Evolutionary conservation across 2,888 invertebrate genomes (phyloP), one percentile per base, ranked within the genome.

Genomic region (Cephus sareptanus): DNA sequence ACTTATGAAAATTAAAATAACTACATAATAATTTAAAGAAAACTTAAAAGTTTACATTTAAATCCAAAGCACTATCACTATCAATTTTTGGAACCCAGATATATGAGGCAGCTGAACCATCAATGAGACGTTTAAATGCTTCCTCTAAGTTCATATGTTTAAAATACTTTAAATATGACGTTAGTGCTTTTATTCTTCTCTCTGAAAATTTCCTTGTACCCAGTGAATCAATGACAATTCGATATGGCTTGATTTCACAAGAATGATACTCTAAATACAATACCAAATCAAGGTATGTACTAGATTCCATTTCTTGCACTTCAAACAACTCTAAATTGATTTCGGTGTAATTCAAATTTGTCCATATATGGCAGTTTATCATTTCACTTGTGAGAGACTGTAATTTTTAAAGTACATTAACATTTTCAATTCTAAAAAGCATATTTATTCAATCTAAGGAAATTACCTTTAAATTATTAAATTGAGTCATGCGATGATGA

Each of bases 251-350:
- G 11, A 75, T 75, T 82, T 80, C 79, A 35, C 79, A 73, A 34
- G 81, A 76, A 70, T 85, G 34, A 77, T 89, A 89, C 0, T 79
- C 6, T 34, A 89, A 76, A 75, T 83, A 76, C 68, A 89, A 75
- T 69, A 74, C 74, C 15, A 86, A 34, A 35, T 85, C 77, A 1
- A 81, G 31, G 40, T 80, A 82, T 33, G 33, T 71, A 35, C 84
- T 56, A 33, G 40, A 40, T 15, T 79, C 56, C n/a, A 23, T 40
- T 34, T 79, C 75, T 6, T 82, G 13, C 9, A 87, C 78, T 11
- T 79, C 35, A 3, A 71, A 76, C 15, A 88, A 77, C 75, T 82
- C 77, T 34, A 87, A 74, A 37, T 9, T 81, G 11, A 88, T 79
- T n/a, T 71, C 37, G 1, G 78, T 85, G 31, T 81, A 83, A 35